Conservation (phyloP, 2,888 invertebrate species). For the Calliphora vomitoria region DNA sequence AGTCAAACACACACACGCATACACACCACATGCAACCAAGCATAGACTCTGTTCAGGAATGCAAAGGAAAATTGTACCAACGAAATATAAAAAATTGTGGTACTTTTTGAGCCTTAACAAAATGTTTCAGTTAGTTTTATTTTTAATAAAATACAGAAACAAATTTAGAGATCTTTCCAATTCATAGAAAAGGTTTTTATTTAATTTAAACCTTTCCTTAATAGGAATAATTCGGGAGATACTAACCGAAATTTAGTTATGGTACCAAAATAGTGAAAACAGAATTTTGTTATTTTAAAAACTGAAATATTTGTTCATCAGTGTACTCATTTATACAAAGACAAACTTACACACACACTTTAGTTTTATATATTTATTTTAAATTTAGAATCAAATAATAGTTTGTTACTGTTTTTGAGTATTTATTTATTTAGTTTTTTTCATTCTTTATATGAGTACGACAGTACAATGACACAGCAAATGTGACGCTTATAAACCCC, state of each 20-base stretch:
- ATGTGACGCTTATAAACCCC: constrained; percentile 71
- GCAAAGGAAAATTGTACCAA: too few species aligned
- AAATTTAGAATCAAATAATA: constrained; percentile 55
- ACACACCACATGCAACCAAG: constrained; percentile 40
- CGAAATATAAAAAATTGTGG: too few species aligned
- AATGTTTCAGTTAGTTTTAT: too few species aligned
- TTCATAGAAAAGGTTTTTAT: too few species aligned
- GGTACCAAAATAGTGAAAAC: too few species aligned
- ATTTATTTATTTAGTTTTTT: constrained; percentile 46
- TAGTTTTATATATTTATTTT: not conserved
- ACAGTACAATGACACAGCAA: constrained; percentile 78
- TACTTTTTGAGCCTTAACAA: too few species aligned
- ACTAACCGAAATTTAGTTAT: too few species aligned
- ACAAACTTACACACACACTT: not conserved
- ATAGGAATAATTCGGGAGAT: too few species aligned
- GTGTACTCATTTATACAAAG: not conserved
- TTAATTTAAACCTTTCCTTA: too few species aligned
- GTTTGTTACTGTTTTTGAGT: constrained; percentile 71
- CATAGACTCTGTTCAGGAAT: not conserved
- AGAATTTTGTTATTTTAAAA: not conserved
- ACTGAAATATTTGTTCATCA: too few species aligned
- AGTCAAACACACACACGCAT: constrained; percentile 1
- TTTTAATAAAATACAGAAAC: too few species aligned
- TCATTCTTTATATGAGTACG: constrained; percentile 34
- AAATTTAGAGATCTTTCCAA: too few species aligned